These are phyloP conservation scores for Limnothrissa miodon DNA, from an alignment of 2,113 vertebrate species.

Conservation along the genomic window DNA sequence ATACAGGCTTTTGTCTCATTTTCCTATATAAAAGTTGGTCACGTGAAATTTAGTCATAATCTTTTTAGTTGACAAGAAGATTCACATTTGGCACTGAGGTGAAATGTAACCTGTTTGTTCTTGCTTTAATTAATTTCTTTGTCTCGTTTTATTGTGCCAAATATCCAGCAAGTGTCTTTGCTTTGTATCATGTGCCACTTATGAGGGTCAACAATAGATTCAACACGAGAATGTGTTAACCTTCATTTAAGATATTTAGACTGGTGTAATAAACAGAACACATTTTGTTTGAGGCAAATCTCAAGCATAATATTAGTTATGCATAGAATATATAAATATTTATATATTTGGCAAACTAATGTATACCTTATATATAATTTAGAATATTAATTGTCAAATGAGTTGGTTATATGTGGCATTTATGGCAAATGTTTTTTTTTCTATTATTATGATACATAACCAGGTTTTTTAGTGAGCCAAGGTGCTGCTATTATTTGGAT, in stretches of 20 bases:
- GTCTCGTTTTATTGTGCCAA: slow-evolving; percentile 80
- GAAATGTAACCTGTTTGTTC: slow-evolving; percentile 29
- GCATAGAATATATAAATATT: slow-evolving; percentile 33
- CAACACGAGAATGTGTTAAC: slow-evolving; percentile 34
- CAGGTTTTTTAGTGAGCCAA: slow-evolving; percentile 60
- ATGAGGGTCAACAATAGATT: slow-evolving; percentile 60
- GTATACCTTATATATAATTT: neutral
- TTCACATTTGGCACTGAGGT: neutral
- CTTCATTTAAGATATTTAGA: neutral
- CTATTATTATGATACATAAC: neutral
- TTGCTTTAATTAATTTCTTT: slow-evolving; percentile 32
- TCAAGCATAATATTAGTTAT: slow-evolving; percentile 55
- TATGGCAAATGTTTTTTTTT: slow-evolving; percentile 33
- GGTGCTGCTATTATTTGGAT: slow-evolving; percentile 51
- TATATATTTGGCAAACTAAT: slow-evolving; percentile 15
- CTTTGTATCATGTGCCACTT: slow-evolving; percentile 70
- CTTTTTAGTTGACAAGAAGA: neutral
- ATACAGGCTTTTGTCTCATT: neutral
- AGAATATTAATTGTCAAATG: neutral
- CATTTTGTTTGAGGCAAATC: neutral
- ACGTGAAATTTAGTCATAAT: neutral
- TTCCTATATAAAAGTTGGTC: neutral
- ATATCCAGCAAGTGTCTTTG: slow-evolving; percentile 95
- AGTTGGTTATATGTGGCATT: slow-evolving; percentile 45
- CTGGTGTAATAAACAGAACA: neutral